Evolutionary conservation across 2,888 invertebrate species (phyloP), one percentile per base, ranked within the genome.

Genomic region (Cataglyphis cursor): DNA sequence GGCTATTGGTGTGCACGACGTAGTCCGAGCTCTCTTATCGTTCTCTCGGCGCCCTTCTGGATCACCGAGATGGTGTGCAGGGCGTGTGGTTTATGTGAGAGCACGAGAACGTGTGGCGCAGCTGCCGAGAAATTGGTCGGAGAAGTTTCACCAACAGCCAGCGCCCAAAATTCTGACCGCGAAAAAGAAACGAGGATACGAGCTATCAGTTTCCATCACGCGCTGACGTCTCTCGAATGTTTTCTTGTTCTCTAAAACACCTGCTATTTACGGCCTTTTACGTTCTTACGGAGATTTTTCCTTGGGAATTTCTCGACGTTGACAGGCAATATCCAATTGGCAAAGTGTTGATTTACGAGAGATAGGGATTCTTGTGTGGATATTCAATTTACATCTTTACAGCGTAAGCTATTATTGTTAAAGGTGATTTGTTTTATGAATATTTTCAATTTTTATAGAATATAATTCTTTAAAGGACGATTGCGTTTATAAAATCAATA

Each of bases 31-130:
- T 84, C 64, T 82, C 76, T 81, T 41, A 12, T 57, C 51, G 38
- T 38, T 76, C 66, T 66, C 66, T 31, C 38, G 54, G n/a, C 21
- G 28, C n/a, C 57, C 57, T n/a, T 57, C 10, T 21, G 57, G 21
- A 38, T 59, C 5, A 21, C 31, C 66, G 2, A 41, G 28, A 21
- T 57, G 6, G 0, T 44, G 31, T 1, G n/a, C 6, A 2, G 38
- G 21, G 65, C n/a, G 66, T 41, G 54, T 57, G 57, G n/a, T 61
- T 80, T 70, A 70, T 35, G 59, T 57, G 70, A 76, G 64, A 64
- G 12, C 44, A 68, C 24, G 66, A 76, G 76, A 83, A 54, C 86
- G 72, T 82, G 65, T 70, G 31, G 44, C 38, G 28, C 74, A 61
- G 72, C 76, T 59, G 78, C 57, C 57, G 28, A 66, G 41, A 61